phyloP scores from a whole-genome alignment of 1,140 invertebrate species.

The Drosophila tropicalis region DNA sequence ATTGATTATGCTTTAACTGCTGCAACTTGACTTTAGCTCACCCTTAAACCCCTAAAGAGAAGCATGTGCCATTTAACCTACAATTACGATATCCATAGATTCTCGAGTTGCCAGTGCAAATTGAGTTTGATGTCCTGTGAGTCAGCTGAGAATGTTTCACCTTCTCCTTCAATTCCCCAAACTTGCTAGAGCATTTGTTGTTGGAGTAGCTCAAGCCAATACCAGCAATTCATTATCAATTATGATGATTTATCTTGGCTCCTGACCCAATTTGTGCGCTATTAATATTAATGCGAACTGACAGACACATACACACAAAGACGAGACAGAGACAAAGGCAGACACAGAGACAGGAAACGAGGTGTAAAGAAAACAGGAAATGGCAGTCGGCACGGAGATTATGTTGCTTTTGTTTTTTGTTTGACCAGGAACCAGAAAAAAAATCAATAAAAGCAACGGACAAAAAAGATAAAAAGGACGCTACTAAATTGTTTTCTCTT shows the following conservation, averaged over 20 bases:
- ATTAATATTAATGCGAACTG: conserved; percentile 72
- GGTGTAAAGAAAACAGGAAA: conserved; percentile 23
- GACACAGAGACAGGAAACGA: background rate
- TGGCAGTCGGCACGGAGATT: background rate
- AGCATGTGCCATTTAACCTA: conserved; percentile 1
- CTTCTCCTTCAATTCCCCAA: background rate
- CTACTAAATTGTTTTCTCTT: background rate
- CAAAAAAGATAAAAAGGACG: background rate
- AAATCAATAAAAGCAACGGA: conserved; percentile 4
- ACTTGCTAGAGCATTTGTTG: conserved; percentile 22
- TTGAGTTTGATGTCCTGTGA: background rate
- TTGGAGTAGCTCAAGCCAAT: conserved; percentile 7
- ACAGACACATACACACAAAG: background rate
- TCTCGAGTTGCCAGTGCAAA: background rate
- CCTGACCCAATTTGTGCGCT: conserved; percentile 77
- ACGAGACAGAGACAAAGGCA: background rate
- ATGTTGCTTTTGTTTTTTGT: background rate
- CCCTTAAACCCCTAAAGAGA: background rate
- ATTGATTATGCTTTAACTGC: background rate
- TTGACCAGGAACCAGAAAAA: background rate
- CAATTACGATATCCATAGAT: conserved; percentile 5
- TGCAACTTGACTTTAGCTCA: background rate
- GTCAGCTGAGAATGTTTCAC: background rate
- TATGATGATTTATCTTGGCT: conserved; percentile 79
- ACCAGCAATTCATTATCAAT: conserved; percentile 78